Base-by-base conservation (phyloP, 2,888 invertebrate genomes). In the Lycocerus yunnanus region DNA sequence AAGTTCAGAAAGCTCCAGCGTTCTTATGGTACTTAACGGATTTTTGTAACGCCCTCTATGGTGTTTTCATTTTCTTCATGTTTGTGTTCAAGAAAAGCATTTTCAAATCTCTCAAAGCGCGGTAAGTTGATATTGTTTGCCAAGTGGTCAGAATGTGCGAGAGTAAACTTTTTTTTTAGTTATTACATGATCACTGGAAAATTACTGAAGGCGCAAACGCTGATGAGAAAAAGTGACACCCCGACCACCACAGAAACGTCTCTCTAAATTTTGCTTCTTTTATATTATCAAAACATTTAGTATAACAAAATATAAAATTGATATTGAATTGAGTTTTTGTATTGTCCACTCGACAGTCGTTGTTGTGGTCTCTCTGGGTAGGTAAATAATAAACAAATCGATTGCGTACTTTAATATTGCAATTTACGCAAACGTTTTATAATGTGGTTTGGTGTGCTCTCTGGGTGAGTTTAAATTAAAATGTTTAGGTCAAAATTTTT, bases 51-150 rank as follows among this genome's bases (percentile, higher is more conserved):
- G 91, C 92, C 0, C 88, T 92, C 59, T 92, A 93, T 76, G 93
- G 93, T 0, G 86, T 93, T 0, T 90, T 91, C 67, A 92, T 93
- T 66, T 94, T 94, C 86, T 86, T 93, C 78, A 92, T 93, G 78
- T 93, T 93, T 84, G 93, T 93, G 1, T 93, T 92, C 88, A 94
- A 93, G 83, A 88, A 88, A 80, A 92, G 92, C 83, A 92, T 92
- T 75, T 90, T 91, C 84, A 88, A 88, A 13, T 86, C 91, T 63
- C 87, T 93, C 61, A 88, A 90, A 81, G 91, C 90, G 83, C 90
- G 92, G 89, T 91, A 81, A 18, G 71, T 24, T 13, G 1, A 16
- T 18, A n/a, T n/a, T 61, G 9, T n/a, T n/a, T 59, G 15, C 0
- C 3, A 4, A 2, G 13, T 1, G 27, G 6, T 1, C 27, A 1